These are phyloP conservation scores for Harpalus rubripes DNA, from an alignment of 2,888 invertebrate species.

Conservation along the genomic window DNA sequence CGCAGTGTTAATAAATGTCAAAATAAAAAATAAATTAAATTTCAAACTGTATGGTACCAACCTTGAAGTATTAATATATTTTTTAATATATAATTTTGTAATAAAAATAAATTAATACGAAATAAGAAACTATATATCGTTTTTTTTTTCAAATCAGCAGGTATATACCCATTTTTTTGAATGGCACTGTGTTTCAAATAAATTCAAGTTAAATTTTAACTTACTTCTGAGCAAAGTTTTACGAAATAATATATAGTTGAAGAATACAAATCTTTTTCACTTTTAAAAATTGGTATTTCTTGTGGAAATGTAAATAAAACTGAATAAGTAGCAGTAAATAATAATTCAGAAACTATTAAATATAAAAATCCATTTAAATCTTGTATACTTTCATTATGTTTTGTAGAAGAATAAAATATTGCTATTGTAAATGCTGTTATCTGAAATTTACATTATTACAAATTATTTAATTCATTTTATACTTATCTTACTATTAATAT, in stretches of 20 bases:
- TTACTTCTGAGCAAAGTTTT: conserved; percentile 84
- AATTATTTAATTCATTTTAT: conserved; percentile 51
- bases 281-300: conserved; percentile 83
- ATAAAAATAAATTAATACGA: no score
- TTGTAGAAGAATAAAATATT: conserved; percentile 78
- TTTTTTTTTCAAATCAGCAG: no score
- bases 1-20: no score
- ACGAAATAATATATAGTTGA: conserved; percentile 85
- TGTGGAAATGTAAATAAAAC: conserved; percentile 85
- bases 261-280: conserved; percentile 85
- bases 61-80: no score
- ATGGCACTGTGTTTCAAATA: no score
- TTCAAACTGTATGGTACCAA: no score
- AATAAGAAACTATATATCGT: no score
- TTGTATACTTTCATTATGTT: conserved; percentile 84
- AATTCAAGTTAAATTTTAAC: conserved; percentile 79
- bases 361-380: conserved; percentile 86
- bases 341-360: conserved; percentile 84
- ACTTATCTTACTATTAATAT: conserved; percentile 81
- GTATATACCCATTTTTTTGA: no score
- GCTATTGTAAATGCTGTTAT: conserved; percentile 45
- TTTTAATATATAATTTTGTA: no score
- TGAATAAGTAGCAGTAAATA: conserved; percentile 84
- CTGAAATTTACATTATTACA: conserved; percentile 78
- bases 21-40: no score